Conservation (phyloP, 1,140 invertebrate species). For the Brachionus koreanus region DNA sequence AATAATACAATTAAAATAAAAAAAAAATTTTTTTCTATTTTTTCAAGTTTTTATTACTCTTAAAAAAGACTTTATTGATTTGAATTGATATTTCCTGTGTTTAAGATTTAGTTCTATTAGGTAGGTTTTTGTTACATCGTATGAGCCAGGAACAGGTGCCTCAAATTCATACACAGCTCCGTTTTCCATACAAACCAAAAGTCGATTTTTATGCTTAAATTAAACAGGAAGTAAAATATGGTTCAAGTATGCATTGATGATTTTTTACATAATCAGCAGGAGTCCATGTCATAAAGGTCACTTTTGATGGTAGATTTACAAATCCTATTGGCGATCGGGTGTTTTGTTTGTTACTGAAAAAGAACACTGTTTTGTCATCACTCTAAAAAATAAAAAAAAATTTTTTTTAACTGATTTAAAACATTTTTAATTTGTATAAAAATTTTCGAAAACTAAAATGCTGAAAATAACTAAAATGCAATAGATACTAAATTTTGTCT, state of each 20-base stretch:
- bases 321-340: slow-evolving; percentile 57
- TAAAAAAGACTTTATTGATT: slow-evolving; percentile 55
- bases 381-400: too few relatives aligned
- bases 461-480: too few relatives aligned
- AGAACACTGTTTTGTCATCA: slow-evolving; percentile 56
- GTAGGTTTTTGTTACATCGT: slow-evolving; percentile 55
- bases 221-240: not conserved
- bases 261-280: slow-evolving; percentile 55
- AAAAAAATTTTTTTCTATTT: too few relatives aligned
- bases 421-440: too few relatives aligned
- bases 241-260: not conserved
- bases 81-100: slow-evolving; percentile 51
- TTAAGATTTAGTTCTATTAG: slow-evolving; percentile 51
- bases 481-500: too few relatives aligned
- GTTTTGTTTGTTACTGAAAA: slow-evolving; percentile 50
- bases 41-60: too few relatives aligned
- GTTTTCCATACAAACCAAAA: slow-evolving; percentile 54
- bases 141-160: slow-evolving; percentile 50
- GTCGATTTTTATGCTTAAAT: slow-evolving; percentile 49
- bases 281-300: slow-evolving; percentile 54
- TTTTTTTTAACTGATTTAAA: too few relatives aligned
- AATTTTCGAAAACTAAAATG: too few relatives aligned
- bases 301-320: slow-evolving; percentile 50
- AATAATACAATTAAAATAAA: too few relatives aligned
- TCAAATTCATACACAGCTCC: slow-evolving; percentile 54